Conservation (phyloP, 2,888 invertebrate genomes). For the Stegophylla sp. region DNA sequence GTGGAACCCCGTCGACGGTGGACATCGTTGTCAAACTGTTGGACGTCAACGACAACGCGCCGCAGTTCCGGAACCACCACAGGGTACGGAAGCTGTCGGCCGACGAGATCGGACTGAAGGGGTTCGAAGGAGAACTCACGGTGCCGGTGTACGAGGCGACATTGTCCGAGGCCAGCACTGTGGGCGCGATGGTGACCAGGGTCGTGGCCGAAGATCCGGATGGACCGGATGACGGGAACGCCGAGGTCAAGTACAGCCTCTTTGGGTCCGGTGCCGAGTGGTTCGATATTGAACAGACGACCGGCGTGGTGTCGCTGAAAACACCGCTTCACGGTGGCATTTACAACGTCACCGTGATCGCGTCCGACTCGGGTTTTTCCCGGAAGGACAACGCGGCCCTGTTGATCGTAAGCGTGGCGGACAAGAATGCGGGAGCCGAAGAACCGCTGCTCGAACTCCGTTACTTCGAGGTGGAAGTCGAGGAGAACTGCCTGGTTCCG, state of each 20-base stretch:
- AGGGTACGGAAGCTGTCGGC: conserved; percentile 65
- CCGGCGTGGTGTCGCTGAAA: conserved; percentile 80
- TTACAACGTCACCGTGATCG: conserved; percentile 80
- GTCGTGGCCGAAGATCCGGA: conserved; percentile 86
- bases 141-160: conserved; percentile 80
- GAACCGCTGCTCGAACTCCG: conserved; percentile 66
- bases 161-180: conserved; percentile 76
- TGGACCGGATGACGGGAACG: conserved; percentile 81
- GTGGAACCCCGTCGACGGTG: conserved; percentile 70
- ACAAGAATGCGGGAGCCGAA: conserved; percentile 71
- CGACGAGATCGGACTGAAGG: conserved; percentile 67
- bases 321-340: conserved; percentile 70
- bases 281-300: conserved; percentile 84
- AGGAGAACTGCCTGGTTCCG: conserved; percentile 81
- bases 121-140: conserved; percentile 68
- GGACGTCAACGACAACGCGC: conserved; percentile 84
- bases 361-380: conserved; percentile 85
- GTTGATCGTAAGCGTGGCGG: conserved; percentile 73
- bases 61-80: conserved; percentile 80
- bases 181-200: conserved; percentile 77
- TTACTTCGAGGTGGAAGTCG: conserved; percentile 67
- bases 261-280: conserved; percentile 72
- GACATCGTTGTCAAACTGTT: conserved; percentile 81
- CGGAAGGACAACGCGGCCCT: conserved; percentile 81
- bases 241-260: conserved; percentile 70